Base-by-base conservation (phyloP, 2,113 vertebrate genomes). In the Raphicerus campestris region DNA sequence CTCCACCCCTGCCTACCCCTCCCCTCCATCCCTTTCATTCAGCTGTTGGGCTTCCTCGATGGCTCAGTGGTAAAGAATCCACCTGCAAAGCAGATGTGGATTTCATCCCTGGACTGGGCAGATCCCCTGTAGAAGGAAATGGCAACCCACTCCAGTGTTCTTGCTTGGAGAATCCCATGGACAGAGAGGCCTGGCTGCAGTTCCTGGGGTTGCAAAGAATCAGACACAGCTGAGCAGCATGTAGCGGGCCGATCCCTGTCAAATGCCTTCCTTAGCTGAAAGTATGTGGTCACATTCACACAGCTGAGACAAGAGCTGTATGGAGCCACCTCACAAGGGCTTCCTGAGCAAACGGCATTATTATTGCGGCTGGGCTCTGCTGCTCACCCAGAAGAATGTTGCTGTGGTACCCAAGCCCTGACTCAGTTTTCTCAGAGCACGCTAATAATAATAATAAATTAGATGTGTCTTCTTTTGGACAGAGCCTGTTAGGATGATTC, bases 251-350 rank as follows among this genome's bases (percentile, higher is more conserved):
- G 77, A 5, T 60, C 55, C 61, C 3, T 42, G 84, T 87, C 83
- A 87, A 42, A 78, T 45, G 22, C 55, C 56, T 70, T 58, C 55
- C 45, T 24, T 26, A 89, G 20, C 49, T 55, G n/a, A 45, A 55
- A 30, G 32, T 39, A 47, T 51, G 73, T 77, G 60, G 73, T 56
- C 75, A 56, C 75, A 35, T 20, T 89, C 47, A 42, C 70, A 83
- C 70, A 92, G 91, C 84, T 63, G 51, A 80, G 42, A 51, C 53
- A 56, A 63, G 93, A 61, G 22, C 58, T 39, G 16, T 51, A 22
- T 6, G 14, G 2, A 35, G 49, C 32, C 22, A 3, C 63, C 63
- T 86, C 56, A 87, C 63, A 39, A 96, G 80, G 6, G 16, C 49
- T 80, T 49, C 55, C 75, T 16, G 35, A 28, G 55, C 35, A 17